These are phyloP conservation scores for Scylla paramamosain DNA, from an alignment of 1,140 invertebrate species.

Conservation along the genomic window DNA sequence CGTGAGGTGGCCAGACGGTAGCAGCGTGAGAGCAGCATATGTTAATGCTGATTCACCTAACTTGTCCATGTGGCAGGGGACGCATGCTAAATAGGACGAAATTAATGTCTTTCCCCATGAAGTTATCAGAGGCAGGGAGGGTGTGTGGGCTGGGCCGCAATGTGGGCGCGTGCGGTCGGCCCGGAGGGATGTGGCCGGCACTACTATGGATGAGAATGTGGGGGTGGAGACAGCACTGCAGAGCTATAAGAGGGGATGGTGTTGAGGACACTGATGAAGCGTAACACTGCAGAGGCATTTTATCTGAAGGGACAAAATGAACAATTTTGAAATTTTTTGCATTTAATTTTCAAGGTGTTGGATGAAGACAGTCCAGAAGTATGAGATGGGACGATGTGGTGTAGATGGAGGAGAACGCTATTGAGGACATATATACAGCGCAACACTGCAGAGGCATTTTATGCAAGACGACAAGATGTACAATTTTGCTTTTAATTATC, in stretches of 20 bases:
- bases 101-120: neutral
- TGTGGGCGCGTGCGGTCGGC: neutral
- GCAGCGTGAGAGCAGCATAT: neutral
- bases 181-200: neutral
- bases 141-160: neutral
- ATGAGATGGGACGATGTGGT: neutral
- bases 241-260: neutral
- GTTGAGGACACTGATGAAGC: neutral
- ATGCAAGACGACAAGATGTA: neutral
- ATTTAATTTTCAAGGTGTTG: too few relatives aligned
- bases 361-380: too few relatives aligned
- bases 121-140: neutral
- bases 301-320: too few relatives aligned
- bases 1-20: neutral
- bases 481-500: neutral
- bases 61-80: slow-evolving; percentile 7
- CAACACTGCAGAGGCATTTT: neutral
- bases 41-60: slow-evolving; percentile 15
- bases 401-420: neutral
- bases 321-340: too few relatives aligned
- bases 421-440: too few relatives aligned
- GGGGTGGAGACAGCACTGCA: too few relatives aligned
- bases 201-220: neutral
- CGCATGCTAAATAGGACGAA: slow-evolving; percentile 13
- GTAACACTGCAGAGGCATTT: too few relatives aligned